Evolutionary conservation across 2,797 vertebrate genomes (phyloP).

Genomic region (Octomys mimax): DNA sequence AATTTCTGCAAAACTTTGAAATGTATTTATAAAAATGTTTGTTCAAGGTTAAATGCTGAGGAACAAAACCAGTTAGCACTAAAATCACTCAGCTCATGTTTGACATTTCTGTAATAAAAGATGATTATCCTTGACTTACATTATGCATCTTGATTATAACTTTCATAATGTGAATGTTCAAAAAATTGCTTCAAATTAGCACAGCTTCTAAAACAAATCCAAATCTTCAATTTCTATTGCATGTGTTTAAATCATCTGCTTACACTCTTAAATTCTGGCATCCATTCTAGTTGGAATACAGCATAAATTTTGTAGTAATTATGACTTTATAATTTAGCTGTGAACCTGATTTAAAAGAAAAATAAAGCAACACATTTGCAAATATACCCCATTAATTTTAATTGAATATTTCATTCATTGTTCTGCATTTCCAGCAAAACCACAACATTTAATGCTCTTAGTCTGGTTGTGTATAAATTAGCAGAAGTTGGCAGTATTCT

Average conservation of each 20-base stretch:
- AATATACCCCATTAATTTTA: background rate
- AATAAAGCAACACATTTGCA: background rate
- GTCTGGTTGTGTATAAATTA: background rate
- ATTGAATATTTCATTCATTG: background rate
- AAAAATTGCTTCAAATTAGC: slow-evolving; percentile 59
- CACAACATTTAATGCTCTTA: background rate
- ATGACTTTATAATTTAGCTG: slow-evolving; percentile 10
- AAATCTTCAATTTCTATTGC: background rate
- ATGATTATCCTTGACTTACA: slow-evolving; percentile 59
- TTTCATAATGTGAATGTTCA: slow-evolving; percentile 48
- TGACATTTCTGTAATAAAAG: slow-evolving; percentile 57
- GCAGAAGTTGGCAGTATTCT: background rate
- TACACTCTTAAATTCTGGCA: background rate
- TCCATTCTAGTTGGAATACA: slow-evolving; percentile 6
- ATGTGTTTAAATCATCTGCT: slow-evolving; percentile 12
- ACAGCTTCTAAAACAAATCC: slow-evolving; percentile 22
- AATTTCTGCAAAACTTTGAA: slow-evolving; percentile 9
- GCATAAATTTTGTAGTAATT: slow-evolving; percentile 24
- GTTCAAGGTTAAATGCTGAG: slow-evolving; percentile 51
- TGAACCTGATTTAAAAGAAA: background rate
- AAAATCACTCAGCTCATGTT: slow-evolving; percentile 18
- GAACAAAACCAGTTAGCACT: slow-evolving; percentile 27
- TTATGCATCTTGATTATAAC: slow-evolving; percentile 61
- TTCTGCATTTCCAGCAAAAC: background rate
- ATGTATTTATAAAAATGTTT: slow-evolving; percentile 38